These are phyloP conservation scores for Emmelina monodactyla DNA, from an alignment of 2,888 invertebrate species.

Conservation along the genomic window DNA sequence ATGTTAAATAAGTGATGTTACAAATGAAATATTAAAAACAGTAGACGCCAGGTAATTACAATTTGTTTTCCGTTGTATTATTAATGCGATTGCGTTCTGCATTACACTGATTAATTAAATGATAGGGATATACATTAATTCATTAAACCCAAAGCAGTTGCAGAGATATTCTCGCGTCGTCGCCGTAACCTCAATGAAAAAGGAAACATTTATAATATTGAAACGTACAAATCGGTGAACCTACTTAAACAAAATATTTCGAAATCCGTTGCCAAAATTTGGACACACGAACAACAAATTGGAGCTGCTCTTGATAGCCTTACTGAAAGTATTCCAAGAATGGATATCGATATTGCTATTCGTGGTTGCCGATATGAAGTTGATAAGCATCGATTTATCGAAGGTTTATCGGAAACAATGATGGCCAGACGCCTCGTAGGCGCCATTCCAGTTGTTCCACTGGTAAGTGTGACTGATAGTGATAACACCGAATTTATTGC, in stretches of 20 bases:
- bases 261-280: not conserved
- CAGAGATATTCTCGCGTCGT: not conserved
- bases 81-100: slow-evolving; percentile 32
- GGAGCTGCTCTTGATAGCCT: no score
- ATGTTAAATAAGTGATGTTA: slow-evolving; percentile 1
- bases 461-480: not conserved
- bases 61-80: slow-evolving; percentile 30
- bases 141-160: slow-evolving; percentile 19
- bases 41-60: slow-evolving; percentile 27
- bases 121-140: slow-evolving; percentile 37
- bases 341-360: slow-evolving; percentile 15
- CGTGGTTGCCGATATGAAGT: slow-evolving; percentile 21
- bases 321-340: slow-evolving; percentile 5
- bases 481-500: not conserved
- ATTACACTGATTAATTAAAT: slow-evolving; percentile 44
- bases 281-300: not conserved
- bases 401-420: slow-evolving; percentile 24
- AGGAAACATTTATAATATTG: not conserved
- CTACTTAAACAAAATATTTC: not conserved
- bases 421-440: slow-evolving; percentile 30
- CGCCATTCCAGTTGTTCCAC: slow-evolving; percentile 27
- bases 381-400: slow-evolving; percentile 23
- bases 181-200: not conserved
- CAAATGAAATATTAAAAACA: slow-evolving; percentile 12
- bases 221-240: not conserved